Conservation (phyloP, 2,113 vertebrate species). For the Hydrochoerus hydrochaeris region DNA sequence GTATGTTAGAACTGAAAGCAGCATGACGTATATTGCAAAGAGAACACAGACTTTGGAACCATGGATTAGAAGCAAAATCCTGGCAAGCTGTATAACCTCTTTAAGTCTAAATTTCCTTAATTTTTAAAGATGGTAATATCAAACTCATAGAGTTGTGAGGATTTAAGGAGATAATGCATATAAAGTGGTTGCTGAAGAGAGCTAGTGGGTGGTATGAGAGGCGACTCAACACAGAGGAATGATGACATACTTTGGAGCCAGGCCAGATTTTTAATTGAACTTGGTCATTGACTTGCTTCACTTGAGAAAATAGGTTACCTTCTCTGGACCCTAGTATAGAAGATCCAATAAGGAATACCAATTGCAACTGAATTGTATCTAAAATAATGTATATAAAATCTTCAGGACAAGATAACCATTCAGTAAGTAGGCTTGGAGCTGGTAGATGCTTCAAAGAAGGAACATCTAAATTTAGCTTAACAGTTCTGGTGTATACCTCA, state of each 20-base stretch:
- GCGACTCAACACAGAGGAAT: not conserved
- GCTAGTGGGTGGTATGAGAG: not conserved
- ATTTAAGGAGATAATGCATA: slow-evolving; percentile 3
- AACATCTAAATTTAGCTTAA: slow-evolving; percentile 53
- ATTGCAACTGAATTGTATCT: not conserved
- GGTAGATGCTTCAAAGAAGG: slow-evolving; percentile 6
- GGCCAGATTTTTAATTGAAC: not conserved
- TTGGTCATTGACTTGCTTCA: not conserved
- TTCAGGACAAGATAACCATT: slow-evolving; percentile 37
- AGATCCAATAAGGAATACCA: not conserved
- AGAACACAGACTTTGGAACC: not conserved
- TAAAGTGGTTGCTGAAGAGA: not conserved
- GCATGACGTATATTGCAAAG: not conserved
- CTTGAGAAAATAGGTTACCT: not conserved
- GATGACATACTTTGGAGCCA: slow-evolving; percentile 1
- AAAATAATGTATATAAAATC: not conserved
- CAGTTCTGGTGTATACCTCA: slow-evolving; percentile 32
- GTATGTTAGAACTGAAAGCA: not conserved
- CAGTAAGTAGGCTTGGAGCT: not conserved
- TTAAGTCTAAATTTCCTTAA: slow-evolving; percentile 2
- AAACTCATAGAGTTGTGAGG: not conserved
- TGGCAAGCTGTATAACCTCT: not conserved
- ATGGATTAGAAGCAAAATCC: not conserved
- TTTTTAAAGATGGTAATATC: not conserved
- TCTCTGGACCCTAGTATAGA: not conserved